Conservation (phyloP, 1,140 invertebrate genomes). For the Condylostylus longicornis region DNA sequence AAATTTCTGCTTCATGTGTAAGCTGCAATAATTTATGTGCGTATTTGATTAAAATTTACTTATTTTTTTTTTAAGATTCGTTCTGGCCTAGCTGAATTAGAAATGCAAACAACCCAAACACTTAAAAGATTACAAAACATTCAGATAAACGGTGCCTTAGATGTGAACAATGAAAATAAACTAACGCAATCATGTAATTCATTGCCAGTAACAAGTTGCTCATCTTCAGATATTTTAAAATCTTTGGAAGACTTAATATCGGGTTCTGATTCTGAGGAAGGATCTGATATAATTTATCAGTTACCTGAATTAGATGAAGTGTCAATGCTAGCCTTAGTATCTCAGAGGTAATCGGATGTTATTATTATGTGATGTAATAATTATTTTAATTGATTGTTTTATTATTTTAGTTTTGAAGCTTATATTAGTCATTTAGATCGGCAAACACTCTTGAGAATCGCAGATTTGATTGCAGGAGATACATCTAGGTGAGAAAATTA, state of each 20-base stretch:
- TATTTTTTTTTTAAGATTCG: slow-evolving; percentile 18
- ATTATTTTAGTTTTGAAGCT: slow-evolving; percentile 29
- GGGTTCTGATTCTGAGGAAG: slow-evolving; percentile 27
- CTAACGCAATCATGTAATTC: background rate
- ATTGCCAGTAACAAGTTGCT: background rate
- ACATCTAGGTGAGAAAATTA: no score
- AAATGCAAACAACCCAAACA: slow-evolving; percentile 25
- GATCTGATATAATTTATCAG: slow-evolving; percentile 28
- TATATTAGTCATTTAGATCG: slow-evolving; percentile 27
- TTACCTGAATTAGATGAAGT: slow-evolving; percentile 29
- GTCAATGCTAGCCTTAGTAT: slow-evolving; percentile 28
- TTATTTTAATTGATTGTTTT: no score
- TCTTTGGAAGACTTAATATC: slow-evolving; percentile 24
- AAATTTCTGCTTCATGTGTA: background rate
- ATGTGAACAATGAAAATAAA: background rate
- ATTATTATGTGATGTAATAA: no score
- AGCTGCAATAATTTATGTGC: background rate
- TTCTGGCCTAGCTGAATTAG: slow-evolving; percentile 27
- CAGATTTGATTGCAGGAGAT: slow-evolving; percentile 25
- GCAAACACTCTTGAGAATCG: slow-evolving; percentile 22
- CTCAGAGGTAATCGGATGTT: no score
- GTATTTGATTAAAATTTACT: slow-evolving; percentile 2
- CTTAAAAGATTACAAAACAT: slow-evolving; percentile 28
- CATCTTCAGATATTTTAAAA: slow-evolving; percentile 23
- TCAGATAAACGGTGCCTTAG: slow-evolving; percentile 7